Evolutionary conservation across 2,113 vertebrate species (phyloP).

Genomic region (Callopanchax toddi): DNA sequence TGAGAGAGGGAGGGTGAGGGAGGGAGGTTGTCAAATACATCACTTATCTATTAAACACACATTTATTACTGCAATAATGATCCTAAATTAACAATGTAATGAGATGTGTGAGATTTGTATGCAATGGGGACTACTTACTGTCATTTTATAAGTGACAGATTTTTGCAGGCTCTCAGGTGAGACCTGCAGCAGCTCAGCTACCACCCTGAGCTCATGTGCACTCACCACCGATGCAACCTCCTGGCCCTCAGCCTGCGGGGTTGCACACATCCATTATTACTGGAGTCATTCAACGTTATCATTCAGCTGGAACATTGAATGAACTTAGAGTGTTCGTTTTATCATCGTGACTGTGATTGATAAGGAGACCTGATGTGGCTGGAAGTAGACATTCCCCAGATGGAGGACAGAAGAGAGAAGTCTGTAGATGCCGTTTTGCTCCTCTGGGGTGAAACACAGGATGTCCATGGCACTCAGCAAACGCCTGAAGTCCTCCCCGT

Average conservation of each 20-base stretch:
- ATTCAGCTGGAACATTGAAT: slow-evolving; percentile 29
- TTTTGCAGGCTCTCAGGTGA: slow-evolving; percentile 94
- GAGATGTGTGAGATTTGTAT: background rate
- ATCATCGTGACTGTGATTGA: background rate
- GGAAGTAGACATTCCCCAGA: slow-evolving; percentile 94
- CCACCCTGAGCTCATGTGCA: slow-evolving; percentile 88
- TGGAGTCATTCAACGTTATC: slow-evolving; percentile 30
- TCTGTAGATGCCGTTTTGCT: slow-evolving; percentile 92
- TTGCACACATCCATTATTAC: slow-evolving; percentile 15
- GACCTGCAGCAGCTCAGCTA: slow-evolving; percentile 93
- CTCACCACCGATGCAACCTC: slow-evolving; percentile 90
- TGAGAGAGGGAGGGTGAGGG: slow-evolving; percentile 46
- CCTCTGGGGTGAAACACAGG: slow-evolving; percentile 88
- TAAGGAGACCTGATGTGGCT: slow-evolving; percentile 65
- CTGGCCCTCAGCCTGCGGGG: slow-evolving; percentile 86
- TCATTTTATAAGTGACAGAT: slow-evolving; percentile 94
- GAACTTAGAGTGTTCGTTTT: background rate
- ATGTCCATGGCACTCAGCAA: slow-evolving; percentile 93
- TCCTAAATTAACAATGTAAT: background rate
- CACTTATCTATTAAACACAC: slow-evolving; percentile 24
- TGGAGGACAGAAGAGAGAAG: slow-evolving; percentile 95
- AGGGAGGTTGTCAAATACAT: slow-evolving; percentile 27
- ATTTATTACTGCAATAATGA: background rate
- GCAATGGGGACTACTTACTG: slow-evolving; percentile 78
- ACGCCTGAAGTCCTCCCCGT: slow-evolving; percentile 88